phyloP scores from a whole-genome alignment of 2,797 vertebrate genomes.

The Micromesistius poutassou region DNA sequence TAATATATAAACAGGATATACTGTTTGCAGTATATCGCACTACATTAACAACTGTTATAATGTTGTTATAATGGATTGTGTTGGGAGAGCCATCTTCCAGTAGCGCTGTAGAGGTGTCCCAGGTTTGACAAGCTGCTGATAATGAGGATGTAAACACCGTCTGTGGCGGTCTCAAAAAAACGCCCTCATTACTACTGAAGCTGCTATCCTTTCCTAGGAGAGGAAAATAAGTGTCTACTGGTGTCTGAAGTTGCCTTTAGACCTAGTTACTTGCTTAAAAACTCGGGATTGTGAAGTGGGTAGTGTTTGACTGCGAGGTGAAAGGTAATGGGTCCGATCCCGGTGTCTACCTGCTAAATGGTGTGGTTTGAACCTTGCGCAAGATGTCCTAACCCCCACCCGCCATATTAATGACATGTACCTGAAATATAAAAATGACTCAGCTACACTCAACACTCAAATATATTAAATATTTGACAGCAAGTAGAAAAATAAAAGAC shows the following conservation, averaged over 20 bases:
- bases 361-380: neutral
- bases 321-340: neutral
- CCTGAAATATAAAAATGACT: neutral
- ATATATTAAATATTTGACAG: neutral
- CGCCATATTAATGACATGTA: neutral
- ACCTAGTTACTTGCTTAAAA: neutral
- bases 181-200: neutral
- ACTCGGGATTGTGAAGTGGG: neutral
- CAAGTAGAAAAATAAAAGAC: neutral
- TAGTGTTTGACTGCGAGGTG: neutral
- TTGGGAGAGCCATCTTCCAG: neutral
- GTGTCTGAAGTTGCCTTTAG: neutral
- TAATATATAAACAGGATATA: neutral
- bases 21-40: neutral
- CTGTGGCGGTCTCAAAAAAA: neutral
- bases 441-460: too few species aligned
- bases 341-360: neutral
- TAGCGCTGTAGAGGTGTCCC: neutral
- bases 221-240: neutral
- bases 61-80: neutral
- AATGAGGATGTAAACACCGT: conserved; percentile 1
- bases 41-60: neutral
- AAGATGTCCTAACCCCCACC: neutral
- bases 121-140: neutral
- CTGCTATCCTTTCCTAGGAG: neutral